These are phyloP conservation scores for Pristionchus exspectatus DNA, from an alignment of 2,888 invertebrate genomes.

Conservation along the genomic window DNA sequence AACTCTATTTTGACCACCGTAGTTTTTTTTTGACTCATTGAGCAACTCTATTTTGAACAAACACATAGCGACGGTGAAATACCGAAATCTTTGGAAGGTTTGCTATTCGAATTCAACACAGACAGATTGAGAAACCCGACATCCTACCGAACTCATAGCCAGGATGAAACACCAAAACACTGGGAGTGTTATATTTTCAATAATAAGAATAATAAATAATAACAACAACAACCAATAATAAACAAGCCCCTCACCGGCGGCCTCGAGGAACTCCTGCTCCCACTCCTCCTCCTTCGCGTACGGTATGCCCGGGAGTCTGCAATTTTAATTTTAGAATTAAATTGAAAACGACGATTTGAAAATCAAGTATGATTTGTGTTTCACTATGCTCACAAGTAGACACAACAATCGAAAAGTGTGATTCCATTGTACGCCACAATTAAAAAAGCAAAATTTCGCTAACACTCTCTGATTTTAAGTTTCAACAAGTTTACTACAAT, in stretches of 20 bases:
- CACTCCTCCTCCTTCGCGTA: conserved; percentile 61
- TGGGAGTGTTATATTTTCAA: neutral
- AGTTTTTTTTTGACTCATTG: no score
- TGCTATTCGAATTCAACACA: no score
- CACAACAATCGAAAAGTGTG: no score
- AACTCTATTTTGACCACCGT: no score
- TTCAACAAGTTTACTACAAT: no score
- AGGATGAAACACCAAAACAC: neutral
- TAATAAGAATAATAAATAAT: neutral
- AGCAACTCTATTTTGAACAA: no score
- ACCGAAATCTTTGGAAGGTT: no score
- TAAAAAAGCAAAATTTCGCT: no score
- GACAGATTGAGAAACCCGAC: neutral
- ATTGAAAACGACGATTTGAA: neutral
- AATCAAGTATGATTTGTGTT: neutral
- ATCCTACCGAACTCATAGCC: neutral
- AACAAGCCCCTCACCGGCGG: conserved; percentile 39
- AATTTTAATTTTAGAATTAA: neutral
- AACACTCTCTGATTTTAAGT: no score
- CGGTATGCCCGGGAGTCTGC: neutral
- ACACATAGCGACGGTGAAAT: no score
- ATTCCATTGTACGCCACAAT: no score
- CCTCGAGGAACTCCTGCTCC: conserved; percentile 70
- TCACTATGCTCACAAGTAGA: neutral
- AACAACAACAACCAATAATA: neutral